Base-by-base conservation (phyloP, 1,140 invertebrate genomes). In the Drosophila carrolli region DNA sequence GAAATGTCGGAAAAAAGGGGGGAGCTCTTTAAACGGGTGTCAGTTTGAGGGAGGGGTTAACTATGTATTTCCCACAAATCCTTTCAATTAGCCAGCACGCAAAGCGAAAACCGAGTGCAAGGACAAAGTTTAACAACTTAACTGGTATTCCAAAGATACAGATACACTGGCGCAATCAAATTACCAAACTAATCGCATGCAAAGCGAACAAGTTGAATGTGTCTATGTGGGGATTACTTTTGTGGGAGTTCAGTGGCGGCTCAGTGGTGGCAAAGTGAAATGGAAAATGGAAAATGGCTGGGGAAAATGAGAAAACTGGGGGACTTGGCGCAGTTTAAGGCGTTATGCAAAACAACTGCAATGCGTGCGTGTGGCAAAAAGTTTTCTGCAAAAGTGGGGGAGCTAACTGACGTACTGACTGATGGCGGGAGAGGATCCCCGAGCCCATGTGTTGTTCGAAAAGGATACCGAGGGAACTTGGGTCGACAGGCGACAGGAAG, bases 181-280 rank as follows among this genome's bases (percentile, higher is more conserved):
- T 89, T 89, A 89, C 84, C 54, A 89, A 89, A 89, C 85, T 89
- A 89, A 89, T 89, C 85, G 85, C 84, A 89, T 89, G 84, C 80
- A 84, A 88, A 46, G 60, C 57, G 56, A 79, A 68, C 84, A 68
- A 74, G 76, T 72, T 70, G 59, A 80, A 75, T 75, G 72, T 76
- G 80, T 83, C 75, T 68, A 61, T 76, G 65, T 46, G 75, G 78
- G 78, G 82, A 85, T 81, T 81, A 85, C 82, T 68, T 79, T 62
- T 41, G 6, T 50, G 50, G 50, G 53, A 47, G 48, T 51, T 9
- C 6, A 19, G 43, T 51, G 61, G 29, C 2, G 29, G 6, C 8
- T 32, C 29, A 32, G 29, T 61, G 38, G n/a, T 14, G 50, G 32
- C 43, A 76, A 68, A 67, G 40, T 58, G 72, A 48, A 66, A 50